These are phyloP conservation scores for Gorsachius magnificus DNA, from an alignment of 2,797 vertebrate species.

Conservation along the genomic window DNA sequence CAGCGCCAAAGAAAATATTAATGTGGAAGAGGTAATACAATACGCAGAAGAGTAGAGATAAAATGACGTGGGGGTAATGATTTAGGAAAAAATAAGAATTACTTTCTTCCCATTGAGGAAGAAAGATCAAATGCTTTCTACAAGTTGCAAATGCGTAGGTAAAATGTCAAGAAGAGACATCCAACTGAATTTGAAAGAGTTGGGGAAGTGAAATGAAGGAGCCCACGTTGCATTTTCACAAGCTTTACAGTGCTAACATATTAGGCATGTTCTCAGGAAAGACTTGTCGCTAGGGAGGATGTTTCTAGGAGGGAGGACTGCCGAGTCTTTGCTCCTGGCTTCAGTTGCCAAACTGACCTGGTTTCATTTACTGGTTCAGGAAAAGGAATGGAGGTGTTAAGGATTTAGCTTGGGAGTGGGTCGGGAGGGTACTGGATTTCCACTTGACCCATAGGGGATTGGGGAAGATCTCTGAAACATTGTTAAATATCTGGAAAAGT, in stretches of 20 bases:
- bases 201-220: not conserved
- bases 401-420: not conserved
- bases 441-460: rapidly evolving
- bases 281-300: not conserved
- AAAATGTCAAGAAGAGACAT: not conserved
- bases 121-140: not conserved
- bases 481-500: not conserved
- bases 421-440: not conserved
- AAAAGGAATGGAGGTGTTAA: not conserved
- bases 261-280: not conserved
- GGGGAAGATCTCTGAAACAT: not conserved
- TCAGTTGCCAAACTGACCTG: not conserved
- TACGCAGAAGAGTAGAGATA: not conserved
- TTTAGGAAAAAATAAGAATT: not conserved
- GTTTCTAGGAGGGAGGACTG: not conserved
- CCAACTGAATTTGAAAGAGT: not conserved
- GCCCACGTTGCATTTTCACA: not conserved
- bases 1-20: slow-evolving; percentile 98
- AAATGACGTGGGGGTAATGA: not conserved
- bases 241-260: not conserved
- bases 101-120: not conserved
- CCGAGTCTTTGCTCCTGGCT: not conserved
- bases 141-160: not conserved
- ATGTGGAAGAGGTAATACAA: slow-evolving; percentile 92
- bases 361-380: not conserved